Evolutionary conservation across 2,113 vertebrate species (phyloP), one percentile per base, ranked within the genome.

Genomic region (Fregetta grallaria): DNA sequence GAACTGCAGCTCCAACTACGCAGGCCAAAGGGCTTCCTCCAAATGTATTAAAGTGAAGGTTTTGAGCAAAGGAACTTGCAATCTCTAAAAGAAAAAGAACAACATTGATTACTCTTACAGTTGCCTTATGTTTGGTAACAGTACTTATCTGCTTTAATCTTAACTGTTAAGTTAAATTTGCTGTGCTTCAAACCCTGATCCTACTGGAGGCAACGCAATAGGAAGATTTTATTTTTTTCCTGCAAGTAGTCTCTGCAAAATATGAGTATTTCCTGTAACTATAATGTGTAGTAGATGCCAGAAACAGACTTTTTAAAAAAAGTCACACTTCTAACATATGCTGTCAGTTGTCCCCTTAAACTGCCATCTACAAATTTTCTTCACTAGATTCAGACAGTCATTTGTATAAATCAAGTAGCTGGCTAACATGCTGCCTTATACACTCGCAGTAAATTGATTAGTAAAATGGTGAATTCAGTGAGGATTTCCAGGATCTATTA

Each of bases 21-120:
- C 99, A 99, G 68, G 99, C 99, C 93, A 99, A 1, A 36, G 99
- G 98, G 83, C 94, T 99, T 90, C 99, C 99, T 88, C 99, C 99
- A 67, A 99, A 99, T 2, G 99, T 99, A 94, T 98, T 99, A 96
- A 99, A 99, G 63, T 99, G 98, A 74, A 87, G n/a, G 14, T 84
- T 94, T 62, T 98, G 97, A 40, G 92, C 92, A 94, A 99, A 98
- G 19, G 98, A 97, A 38, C 88, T 95, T 25, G 99, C 98, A 80
- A 99, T 99, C 96, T 99, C 99, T 99, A 72, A 62, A 90, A 93
- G 56, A 76, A 81, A 82, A 97, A 94, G 40, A 75, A 85, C 9
- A 95, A 32, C 30, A 70, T 0, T 66, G 25, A 29, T 95, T 79
- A 87, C 20, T 95, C 32, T 77, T 53, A 78, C 32, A 84, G n/a